These are phyloP conservation scores for Rhinichthys osculus DNA, from an alignment of 2,797 vertebrate genomes.

Conservation along the genomic window DNA sequence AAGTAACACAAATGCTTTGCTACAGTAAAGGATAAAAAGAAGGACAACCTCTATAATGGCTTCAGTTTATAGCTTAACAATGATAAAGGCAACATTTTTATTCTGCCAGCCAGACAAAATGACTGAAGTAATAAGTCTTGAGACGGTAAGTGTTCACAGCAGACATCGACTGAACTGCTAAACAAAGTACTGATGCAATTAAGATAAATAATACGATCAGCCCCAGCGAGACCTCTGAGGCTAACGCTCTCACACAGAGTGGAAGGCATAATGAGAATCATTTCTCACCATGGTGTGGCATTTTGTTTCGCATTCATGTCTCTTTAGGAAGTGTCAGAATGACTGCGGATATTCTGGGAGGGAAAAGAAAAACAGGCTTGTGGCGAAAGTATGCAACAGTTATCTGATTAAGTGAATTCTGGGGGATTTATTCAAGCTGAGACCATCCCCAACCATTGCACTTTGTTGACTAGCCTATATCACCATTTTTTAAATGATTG, in stretches of 20 bases:
- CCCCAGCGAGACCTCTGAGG: not conserved
- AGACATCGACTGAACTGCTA: conserved; percentile 6
- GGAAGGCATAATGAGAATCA: conserved; percentile 24
- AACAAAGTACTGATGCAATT: conserved; percentile 28
- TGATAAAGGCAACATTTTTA: not conserved
- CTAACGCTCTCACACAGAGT: conserved; percentile 7
- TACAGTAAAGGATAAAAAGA: not conserved
- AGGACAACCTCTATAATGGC: not conserved
- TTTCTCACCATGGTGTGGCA: conserved; percentile 47
- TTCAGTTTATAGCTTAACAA: not conserved
- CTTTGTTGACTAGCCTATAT: not conserved
- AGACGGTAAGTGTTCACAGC: not conserved
- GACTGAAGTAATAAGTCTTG: not conserved
- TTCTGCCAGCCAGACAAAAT: not conserved
- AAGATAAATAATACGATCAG: not conserved
- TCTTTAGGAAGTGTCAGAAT: conserved; percentile 6
- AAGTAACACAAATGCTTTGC: not conserved
- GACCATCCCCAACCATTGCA: not conserved
- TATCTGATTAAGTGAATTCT: not conserved
- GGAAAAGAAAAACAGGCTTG: not conserved
- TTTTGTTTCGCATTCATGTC: conserved; percentile 22
- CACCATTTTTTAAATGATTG: not conserved
- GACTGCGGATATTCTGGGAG: not conserved
- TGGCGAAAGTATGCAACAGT: not conserved
- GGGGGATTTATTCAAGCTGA: not conserved